Percentiles rank a stretch among this genome's conserved stretches.
Evolutionary conservation across 2,888 invertebrate species (phyloP).

Genomic region (Allolobophora icterica): DNA sequence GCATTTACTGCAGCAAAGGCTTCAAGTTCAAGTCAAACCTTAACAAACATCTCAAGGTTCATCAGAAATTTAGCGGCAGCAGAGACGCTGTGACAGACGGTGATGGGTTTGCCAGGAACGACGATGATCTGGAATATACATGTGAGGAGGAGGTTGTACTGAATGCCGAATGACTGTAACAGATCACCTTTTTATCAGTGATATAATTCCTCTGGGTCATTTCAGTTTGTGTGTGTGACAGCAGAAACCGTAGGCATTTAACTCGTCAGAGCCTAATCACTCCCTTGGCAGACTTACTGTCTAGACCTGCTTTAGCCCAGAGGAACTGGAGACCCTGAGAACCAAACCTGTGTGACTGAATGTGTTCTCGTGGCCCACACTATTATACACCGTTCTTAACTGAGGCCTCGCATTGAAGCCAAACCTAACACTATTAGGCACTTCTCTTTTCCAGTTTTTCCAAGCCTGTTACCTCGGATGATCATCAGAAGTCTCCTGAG

Average conservation of each 20-base stretch:
- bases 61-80: background rate
- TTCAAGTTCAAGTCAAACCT: slow-evolving; percentile 20
- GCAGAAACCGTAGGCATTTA: background rate
- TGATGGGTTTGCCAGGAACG: background rate
- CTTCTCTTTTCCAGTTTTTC: background rate
- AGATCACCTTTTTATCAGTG: background rate
- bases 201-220: background rate
- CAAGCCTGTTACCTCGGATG: background rate
- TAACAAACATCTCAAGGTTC: slow-evolving; percentile 1
- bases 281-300: background rate
- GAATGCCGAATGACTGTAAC: background rate
- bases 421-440: background rate
- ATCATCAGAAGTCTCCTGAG: too few species aligned
- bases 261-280: background rate
- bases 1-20: background rate
- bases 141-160: background rate
- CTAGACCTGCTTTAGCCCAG: background rate
- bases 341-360: background rate
- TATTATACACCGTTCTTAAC: background rate
- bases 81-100: background rate
- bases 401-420: background rate
- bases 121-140: background rate
- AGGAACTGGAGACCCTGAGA: background rate
- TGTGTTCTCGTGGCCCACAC: background rate
- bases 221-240: background rate